Evolutionary conservation across 2,797 vertebrate species (phyloP), one percentile per base, ranked within the genome.

Genomic region (Amblyraja radiata): DNA sequence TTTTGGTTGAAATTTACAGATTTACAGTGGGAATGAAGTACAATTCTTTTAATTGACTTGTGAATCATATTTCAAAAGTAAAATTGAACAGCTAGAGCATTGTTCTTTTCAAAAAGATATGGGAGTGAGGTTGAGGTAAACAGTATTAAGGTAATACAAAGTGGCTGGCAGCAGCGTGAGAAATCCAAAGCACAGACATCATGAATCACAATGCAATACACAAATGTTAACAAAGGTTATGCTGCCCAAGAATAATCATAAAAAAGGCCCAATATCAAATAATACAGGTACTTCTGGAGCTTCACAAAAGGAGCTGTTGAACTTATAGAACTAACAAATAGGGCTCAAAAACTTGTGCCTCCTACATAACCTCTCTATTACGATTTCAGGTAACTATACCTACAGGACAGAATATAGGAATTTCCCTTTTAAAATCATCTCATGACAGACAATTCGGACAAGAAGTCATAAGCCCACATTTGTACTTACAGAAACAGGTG

Each of bases 401-500:
- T 36, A 1, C 25, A 91, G 23, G 25, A 9, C 90, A 74, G 10
- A 76, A 92, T 25, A 54, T 54, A 28, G 23, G 8, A 25, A 54
- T 58, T 61, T 11, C 54, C 54, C 0, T 61, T 61, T 84, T 25
- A 7, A 61, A 80, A 73, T 7, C 90, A 74, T 23, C 39, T 91
- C 32, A 74, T 21, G 36, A 7, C 25, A 71, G 68, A 46, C 36
- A 16, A 76, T 21, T 46, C 46, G 36, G 39, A 73, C 28, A 92
- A 9, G 32, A 36, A 0, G 46, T 46, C 73, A 92, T 14, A 54
- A 54, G 2, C 68, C 46, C 25, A 21, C 5, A 8, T 11, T 68
- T 58, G 90, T 92, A 92, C 71, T 92, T 76, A 92, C 90, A 76
- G 73, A 92, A 76, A 73, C 54, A 92, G 36, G 46, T 46, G 68